A percentile compares a stretch with the other conserved stretches of the same genome.
Conservation (phyloP, 2,113 vertebrate species). For the Dissostichus mawsoni region DNA sequence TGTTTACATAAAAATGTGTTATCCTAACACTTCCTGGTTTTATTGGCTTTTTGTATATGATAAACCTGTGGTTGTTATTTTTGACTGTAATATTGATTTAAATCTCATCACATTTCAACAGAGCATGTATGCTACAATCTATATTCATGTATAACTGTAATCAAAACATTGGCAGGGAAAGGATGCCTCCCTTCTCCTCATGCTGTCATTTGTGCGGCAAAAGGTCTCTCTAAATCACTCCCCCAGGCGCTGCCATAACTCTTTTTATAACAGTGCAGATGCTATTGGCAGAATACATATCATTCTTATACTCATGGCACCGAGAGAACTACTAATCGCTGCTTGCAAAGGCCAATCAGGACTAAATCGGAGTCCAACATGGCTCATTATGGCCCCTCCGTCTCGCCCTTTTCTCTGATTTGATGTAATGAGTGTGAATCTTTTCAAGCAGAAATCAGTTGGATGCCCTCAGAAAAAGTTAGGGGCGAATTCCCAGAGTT, state of each 20-base stretch:
- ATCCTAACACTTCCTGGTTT: background rate
- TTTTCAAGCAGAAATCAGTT: conserved; percentile 38
- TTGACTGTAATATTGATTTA: conserved; percentile 10
- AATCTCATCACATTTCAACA: conserved; percentile 12
- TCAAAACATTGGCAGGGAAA: conserved; percentile 1
- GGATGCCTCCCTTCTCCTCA: conserved; percentile 7
- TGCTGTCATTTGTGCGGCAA: conserved; percentile 48
- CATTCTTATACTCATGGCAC: conserved; percentile 36
- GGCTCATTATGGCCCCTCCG: background rate
- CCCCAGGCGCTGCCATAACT: conserved; percentile 19
- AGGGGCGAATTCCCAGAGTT: conserved; percentile 33
- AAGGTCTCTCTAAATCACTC: conserved; percentile 47
- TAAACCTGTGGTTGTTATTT: background rate
- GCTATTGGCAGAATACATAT: conserved; percentile 43
- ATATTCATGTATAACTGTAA: conserved; percentile 16
- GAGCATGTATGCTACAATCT: background rate
- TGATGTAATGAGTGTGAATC: conserved; percentile 31
- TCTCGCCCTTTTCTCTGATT: conserved; percentile 34
- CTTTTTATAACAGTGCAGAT: conserved; percentile 15
- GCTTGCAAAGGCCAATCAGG: conserved; percentile 31
- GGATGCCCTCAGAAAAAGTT: conserved; percentile 27
- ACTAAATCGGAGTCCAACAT: conserved; percentile 1
- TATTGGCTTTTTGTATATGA: background rate
- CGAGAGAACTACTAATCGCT: conserved; percentile 9
- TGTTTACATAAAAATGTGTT: background rate